Evolutionary conservation across 2,888 invertebrate species (phyloP), one percentile per base, ranked within the genome.

Genomic region (Heteromurus nitidus): DNA sequence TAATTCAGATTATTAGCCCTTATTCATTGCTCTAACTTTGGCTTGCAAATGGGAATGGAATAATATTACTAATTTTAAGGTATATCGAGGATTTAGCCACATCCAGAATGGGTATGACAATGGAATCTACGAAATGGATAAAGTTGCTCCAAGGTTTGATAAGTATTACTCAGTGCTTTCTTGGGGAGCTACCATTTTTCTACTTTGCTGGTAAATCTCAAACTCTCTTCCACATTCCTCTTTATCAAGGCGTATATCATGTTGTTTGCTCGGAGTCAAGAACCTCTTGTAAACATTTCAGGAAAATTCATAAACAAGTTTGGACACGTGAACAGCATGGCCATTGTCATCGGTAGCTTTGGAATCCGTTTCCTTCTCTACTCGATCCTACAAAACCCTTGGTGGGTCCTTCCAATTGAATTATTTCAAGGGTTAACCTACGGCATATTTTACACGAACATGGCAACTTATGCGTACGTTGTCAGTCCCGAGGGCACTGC

Each of bases 401-500:
- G 96, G 96, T 93, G 92, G 91, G 93, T 95, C 67, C 90, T 98
- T 82, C 93, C 95, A 1, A 92, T 97, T 70, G 98, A 98, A 89
- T 89, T 96, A 82, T 90, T 95, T 7, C 96, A 97, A 89, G 96
- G 97, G 0, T 90, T 97, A 26, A 96, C 96, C 0, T 95, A 95
- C 88, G 97, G 97, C 26, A 92, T 96, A 88, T 95, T 95, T 88
- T 96, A 95, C 89, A 93, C 96, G 0, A 94, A 95, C 11, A 95
- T 96, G 95, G 93, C 95, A n/a, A 95, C 95, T 0, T 96, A 96
- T 89, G 96, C 96, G 0, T 95, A 93, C 88, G 92, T 94, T 81
- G 92, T 95, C 0, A 94, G 96, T 0, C 95, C 95, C 0, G 92
- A 93, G 0, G 96, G 96, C 9, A 95, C 95, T 0, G 95, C 95